phyloP scores from a whole-genome alignment of 2,888 invertebrate genomes.

The Melipona beecheii region DNA sequence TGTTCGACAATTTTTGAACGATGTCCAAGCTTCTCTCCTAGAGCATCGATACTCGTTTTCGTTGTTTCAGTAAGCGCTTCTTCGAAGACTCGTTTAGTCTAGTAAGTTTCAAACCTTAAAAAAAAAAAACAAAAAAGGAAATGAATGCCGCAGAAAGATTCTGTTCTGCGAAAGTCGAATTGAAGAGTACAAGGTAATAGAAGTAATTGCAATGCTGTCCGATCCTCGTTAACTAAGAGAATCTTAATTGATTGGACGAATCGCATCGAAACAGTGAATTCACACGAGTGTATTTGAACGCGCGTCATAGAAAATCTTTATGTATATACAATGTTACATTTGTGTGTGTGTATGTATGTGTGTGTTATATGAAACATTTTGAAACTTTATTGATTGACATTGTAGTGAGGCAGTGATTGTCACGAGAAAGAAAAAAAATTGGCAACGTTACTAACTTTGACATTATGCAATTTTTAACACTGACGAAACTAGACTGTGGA shows the following conservation, averaged over 20 bases:
- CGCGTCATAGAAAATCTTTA: background rate
- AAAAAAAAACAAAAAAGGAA: too few relatives aligned
- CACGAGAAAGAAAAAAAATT: too few relatives aligned
- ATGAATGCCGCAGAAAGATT: background rate
- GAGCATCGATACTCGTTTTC: background rate
- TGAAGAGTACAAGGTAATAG: constrained; percentile 42
- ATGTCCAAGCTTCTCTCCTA: background rate
- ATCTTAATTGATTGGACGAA: background rate
- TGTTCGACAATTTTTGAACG: background rate
- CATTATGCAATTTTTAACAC: too few relatives aligned
- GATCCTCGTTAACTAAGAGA: constrained; percentile 10
- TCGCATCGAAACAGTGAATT: background rate
- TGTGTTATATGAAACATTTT: background rate
- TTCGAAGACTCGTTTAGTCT: background rate
- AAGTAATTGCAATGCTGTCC: constrained; percentile 19
- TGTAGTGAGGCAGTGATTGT: too few relatives aligned
- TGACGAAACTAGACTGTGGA: too few relatives aligned
- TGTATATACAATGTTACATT: background rate
- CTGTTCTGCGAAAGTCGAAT: constrained; percentile 21
- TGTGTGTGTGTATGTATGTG: background rate
- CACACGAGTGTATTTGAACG: background rate
- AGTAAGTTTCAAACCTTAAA: background rate
- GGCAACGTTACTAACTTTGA: too few relatives aligned
- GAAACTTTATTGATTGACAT: too few relatives aligned
- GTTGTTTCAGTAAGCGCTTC: background rate